Evolutionary conservation across 2,113 vertebrate species (phyloP), one percentile per base, ranked within the genome.

Genomic region (Tenrec ecaudatus): DNA sequence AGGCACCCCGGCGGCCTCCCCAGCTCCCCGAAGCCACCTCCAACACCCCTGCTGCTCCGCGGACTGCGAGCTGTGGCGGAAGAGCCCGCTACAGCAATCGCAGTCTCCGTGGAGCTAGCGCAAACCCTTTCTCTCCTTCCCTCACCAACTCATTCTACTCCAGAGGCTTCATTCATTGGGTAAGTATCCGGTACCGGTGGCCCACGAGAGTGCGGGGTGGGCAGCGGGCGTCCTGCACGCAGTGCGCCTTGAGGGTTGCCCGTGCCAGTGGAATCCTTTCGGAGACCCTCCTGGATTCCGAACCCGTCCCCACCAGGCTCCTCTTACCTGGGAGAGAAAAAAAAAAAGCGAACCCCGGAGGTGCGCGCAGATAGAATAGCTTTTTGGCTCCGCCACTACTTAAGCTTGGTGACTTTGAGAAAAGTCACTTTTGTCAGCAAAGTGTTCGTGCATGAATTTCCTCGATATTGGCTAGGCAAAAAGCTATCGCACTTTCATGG

Each of bases 401-500:
- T 0, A 33, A 53, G 40, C 94, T 93, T 64, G 71, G 40, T 92
- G 88, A 93, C 88, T 95, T 93, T 96, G 66, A 9, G 27, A 92
- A 96, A 96, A 95, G 78, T 90, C 85, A 95, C 86, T 95, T 94
- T 66, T 95, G 58, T 92, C 53, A 90, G 86, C 80, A 89, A 94
- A 95, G 94, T 94, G 93, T 80, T 68, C 23, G 38, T 33, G 38
- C 62, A 29, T 84, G 57, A 84, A 89, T 94, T 91, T 89, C 20
- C 57, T 53, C 9, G 0, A 82, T 22, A 79, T 82, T 79, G 84
- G 40, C 78, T 20, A 29, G 86, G 78, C 31, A 58, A 47, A 93
- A 77, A 80, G 16, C 38, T 79, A 62, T 89, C 93, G 86, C 73
- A 68, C n/a, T 92, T 89, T 69, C 78, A 81, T 7, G 3, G 38